phyloP scores from a whole-genome alignment of 2,113 vertebrate genomes.

The Heteronetta atricapilla region DNA sequence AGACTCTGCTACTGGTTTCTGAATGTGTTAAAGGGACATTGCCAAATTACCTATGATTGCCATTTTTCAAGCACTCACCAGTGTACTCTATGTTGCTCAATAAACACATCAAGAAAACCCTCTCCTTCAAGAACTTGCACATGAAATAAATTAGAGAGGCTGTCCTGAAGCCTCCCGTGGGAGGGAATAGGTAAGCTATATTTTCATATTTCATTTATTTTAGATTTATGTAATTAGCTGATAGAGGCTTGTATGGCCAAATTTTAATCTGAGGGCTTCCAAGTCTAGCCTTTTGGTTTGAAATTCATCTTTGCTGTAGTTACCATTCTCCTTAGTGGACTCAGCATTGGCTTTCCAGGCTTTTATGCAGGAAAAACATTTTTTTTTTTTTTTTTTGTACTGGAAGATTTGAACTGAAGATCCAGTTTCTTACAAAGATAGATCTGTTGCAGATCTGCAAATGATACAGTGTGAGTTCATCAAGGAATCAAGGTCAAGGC shows the following conservation, averaged over 20 bases:
- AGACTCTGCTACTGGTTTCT: neutral
- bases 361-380: neutral
- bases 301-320: neutral
- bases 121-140: neutral
- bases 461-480: neutral
- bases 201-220: neutral
- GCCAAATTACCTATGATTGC: neutral
- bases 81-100: neutral
- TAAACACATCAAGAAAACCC: neutral
- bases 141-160: neutral
- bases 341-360: neutral
- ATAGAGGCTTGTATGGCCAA: neutral
- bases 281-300: neutral
- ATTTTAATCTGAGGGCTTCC: neutral
- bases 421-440: neutral
- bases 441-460: neutral
- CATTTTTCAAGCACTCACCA: neutral
- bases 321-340: neutral
- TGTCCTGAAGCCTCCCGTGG: neutral
- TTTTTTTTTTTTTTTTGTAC: neutral
- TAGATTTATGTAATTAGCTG: neutral
- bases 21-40: neutral
- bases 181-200: neutral
- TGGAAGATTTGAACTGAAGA: neutral
- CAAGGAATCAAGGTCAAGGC: neutral